Percentiles rank a stretch among this genome's conserved stretches.
Conservation (phyloP, 2,888 invertebrate species). For the Drosophila maculinotata region DNA sequence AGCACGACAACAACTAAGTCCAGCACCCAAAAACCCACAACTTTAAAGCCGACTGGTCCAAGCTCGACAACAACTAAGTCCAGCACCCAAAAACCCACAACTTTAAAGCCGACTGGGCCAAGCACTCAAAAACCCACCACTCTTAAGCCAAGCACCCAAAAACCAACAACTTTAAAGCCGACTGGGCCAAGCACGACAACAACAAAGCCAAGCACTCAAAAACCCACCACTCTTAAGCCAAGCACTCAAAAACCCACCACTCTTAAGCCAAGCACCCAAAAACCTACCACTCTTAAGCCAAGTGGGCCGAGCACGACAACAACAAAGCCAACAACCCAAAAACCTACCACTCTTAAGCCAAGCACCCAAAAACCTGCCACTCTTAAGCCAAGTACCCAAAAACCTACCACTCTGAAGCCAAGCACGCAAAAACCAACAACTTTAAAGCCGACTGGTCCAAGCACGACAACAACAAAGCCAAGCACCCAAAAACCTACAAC, state of each 20-base stretch:
- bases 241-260: background rate
- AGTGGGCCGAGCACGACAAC: background rate
- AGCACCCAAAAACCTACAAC: background rate
- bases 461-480: background rate
- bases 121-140: background rate
- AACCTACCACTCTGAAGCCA: background rate
- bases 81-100: background rate
- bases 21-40: background rate
- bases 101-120: background rate
- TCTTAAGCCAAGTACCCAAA: background rate
- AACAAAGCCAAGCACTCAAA: background rate
- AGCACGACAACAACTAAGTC: background rate
- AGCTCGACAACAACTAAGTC: background rate
- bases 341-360: background rate
- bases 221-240: background rate
- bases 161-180: background rate
- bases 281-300: background rate
- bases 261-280: background rate
- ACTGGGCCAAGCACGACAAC: background rate
- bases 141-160: background rate
- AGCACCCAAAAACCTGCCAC: constrained; percentile 11
- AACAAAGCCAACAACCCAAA: background rate
- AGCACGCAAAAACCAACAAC: background rate
- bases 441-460: background rate
- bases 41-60: background rate